Percentiles rank a stretch among this genome's conserved stretches.
Evolutionary conservation across 2,888 invertebrate genomes (phyloP).

Genomic region (Agrochola circellaris): DNA sequence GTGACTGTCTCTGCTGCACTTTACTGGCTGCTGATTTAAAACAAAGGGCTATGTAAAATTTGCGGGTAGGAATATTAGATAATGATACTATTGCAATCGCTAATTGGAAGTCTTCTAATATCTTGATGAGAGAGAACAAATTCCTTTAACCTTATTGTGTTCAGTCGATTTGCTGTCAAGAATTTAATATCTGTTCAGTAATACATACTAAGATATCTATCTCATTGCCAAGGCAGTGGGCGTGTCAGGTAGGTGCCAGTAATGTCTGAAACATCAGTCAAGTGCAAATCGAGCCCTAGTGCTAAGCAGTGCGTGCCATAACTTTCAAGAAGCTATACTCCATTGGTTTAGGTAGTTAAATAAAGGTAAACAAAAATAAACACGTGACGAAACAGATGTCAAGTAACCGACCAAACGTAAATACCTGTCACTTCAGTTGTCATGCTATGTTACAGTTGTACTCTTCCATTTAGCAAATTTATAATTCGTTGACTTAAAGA

Average conservation of each 20-base stretch:
- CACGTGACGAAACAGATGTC: no score
- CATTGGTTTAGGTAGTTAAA: no score
- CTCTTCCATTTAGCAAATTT: no score
- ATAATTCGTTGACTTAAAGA: no score
- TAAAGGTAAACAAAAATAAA: no score
- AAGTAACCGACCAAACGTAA: no score
- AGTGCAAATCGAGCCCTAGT: slow-evolving; percentile 28
- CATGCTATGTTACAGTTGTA: no score
- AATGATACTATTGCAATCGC: neutral
- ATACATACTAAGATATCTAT: slow-evolving; percentile 8
- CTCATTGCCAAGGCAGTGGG: slow-evolving; percentile 31
- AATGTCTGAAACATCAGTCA: slow-evolving; percentile 33
- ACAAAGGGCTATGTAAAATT: neutral
- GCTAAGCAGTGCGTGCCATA: slow-evolving; percentile 23
- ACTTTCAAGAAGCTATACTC: slow-evolving; percentile 26
- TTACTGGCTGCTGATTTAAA: neutral
- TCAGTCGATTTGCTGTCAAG: slow-evolving; percentile 28
- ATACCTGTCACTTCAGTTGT: no score
- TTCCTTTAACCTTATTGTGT: neutral
- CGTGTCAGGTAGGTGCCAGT: slow-evolving; percentile 31
- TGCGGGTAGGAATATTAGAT: neutral
- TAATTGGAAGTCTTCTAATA: neutral
- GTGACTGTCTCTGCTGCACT: neutral
- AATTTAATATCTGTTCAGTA: slow-evolving; percentile 28
- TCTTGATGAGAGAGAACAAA: slow-evolving; percentile 6